Evolutionary conservation across 2,888 invertebrate genomes (phyloP).

Genomic region (Oscheius onirici): DNA sequence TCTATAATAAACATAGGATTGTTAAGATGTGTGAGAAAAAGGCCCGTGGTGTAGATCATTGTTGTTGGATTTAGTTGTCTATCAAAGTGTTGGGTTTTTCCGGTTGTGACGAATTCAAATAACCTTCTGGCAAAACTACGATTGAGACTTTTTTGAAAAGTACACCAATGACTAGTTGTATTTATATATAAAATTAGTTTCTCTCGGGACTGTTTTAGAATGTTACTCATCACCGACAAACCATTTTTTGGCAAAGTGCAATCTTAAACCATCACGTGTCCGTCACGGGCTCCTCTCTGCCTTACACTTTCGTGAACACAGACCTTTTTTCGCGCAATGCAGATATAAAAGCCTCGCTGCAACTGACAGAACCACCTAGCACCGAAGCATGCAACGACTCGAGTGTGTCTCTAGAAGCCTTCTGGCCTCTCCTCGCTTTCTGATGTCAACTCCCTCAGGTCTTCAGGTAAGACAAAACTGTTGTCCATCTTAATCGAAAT

Average conservation of each 20-base stretch:
- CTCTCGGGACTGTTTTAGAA: not conserved
- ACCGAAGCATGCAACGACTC: slow-evolving; percentile 9
- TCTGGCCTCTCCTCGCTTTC: slow-evolving; percentile 14
- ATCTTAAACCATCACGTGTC: slow-evolving; percentile 2
- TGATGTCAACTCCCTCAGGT: slow-evolving; percentile 11
- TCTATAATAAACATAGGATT: too few species aligned
- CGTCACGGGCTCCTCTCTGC: slow-evolving; percentile 13
- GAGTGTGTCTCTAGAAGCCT: slow-evolving; percentile 7
- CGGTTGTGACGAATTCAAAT: too few species aligned
- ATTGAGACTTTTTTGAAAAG: too few species aligned
- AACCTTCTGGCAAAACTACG: too few species aligned
- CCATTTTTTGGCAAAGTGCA: slow-evolving; percentile 11
- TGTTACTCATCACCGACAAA: not conserved
- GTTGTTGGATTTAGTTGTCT: too few species aligned
- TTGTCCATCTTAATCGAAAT: not conserved
- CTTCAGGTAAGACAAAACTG: not conserved
- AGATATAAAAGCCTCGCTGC: slow-evolving; percentile 1
- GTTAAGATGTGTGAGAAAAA: too few species aligned
- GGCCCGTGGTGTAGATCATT: too few species aligned
- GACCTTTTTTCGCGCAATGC: not conserved
- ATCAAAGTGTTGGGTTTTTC: too few species aligned
- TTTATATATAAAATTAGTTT: too few species aligned
- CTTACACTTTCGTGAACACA: slow-evolving; percentile 14
- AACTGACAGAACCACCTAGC: not conserved
- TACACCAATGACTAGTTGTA: too few species aligned